Conservation (phyloP, 2,888 invertebrate genomes). For the Andricus curvator region DNA sequence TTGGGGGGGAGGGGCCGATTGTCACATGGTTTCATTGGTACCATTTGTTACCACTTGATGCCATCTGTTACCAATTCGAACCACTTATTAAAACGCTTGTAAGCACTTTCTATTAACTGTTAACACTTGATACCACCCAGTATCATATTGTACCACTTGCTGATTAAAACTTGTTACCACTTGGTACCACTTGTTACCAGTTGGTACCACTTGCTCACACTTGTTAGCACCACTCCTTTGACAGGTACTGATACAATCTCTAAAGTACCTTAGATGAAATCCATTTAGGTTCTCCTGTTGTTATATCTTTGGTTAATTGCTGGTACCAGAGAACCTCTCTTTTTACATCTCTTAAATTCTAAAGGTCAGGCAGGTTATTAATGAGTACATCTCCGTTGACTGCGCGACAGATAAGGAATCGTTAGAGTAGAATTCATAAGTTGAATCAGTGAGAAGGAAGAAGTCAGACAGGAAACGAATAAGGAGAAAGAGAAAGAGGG, state of each 20-base stretch:
- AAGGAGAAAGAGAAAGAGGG: conserved; percentile 22
- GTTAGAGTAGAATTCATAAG: background rate
- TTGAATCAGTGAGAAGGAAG: conserved; percentile 34
- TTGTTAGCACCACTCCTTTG: background rate
- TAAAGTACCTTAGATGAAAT: too few relatives aligned
- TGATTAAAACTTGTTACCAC: background rate
- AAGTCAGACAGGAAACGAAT: conserved; percentile 45
- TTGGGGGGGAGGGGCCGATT: too few relatives aligned
- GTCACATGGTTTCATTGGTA: too few relatives aligned
- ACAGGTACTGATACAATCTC: too few relatives aligned
- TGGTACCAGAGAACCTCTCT: too few relatives aligned
- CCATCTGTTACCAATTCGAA: background rate
- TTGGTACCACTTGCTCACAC: background rate
- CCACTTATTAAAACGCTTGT: background rate
- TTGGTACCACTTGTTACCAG: background rate
- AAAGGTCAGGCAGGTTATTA: background rate
- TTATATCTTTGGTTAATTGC: too few relatives aligned
- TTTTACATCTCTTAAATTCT: background rate
- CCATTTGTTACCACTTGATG: background rate
- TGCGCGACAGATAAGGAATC: background rate
- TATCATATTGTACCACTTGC: background rate
- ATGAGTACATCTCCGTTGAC: background rate
- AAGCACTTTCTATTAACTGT: background rate
- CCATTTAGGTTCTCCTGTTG: too few relatives aligned
- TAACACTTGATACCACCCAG: background rate